These are phyloP conservation scores for Heterochromis multidens DNA, from an alignment of 2,113 vertebrate genomes.

Conservation along the genomic window DNA sequence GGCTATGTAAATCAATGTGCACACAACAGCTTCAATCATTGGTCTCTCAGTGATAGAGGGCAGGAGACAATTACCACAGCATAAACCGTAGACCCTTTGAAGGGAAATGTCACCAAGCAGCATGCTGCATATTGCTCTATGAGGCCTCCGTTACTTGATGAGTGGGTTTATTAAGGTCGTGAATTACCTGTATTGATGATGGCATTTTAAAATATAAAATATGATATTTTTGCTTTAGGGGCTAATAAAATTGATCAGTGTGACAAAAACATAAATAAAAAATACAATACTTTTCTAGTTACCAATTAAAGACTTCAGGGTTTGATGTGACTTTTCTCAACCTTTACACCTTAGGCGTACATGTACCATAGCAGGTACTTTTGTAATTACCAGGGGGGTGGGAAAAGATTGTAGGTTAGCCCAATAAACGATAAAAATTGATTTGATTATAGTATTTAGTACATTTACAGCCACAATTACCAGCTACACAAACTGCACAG, in stretches of 20 bases:
- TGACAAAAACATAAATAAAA: neutral
- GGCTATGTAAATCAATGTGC: conserved; percentile 61
- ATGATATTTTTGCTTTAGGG: neutral
- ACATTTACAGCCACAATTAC: neutral
- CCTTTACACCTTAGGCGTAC: neutral
- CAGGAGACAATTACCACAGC: conserved; percentile 60
- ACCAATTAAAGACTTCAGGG: neutral
- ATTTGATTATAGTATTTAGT: neutral
- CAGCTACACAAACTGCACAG: neutral
- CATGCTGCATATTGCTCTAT: neutral
- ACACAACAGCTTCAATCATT: conserved; percentile 57
- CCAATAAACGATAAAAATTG: neutral
- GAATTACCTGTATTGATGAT: neutral
- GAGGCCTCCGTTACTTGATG: neutral
- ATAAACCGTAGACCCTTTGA: conserved; percentile 44
- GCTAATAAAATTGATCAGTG: neutral
- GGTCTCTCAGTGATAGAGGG: conserved; percentile 50
- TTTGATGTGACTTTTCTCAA: neutral
- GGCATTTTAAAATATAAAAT: neutral
- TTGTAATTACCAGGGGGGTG: neutral
- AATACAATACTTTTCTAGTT: neutral
- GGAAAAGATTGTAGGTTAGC: neutral
- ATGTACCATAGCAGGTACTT: neutral
- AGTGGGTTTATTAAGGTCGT: neutral
- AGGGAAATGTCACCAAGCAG: conserved; percentile 53